phyloP scores from a whole-genome alignment of 1,140 invertebrate species.

The Ooceraea biroi region DNA sequence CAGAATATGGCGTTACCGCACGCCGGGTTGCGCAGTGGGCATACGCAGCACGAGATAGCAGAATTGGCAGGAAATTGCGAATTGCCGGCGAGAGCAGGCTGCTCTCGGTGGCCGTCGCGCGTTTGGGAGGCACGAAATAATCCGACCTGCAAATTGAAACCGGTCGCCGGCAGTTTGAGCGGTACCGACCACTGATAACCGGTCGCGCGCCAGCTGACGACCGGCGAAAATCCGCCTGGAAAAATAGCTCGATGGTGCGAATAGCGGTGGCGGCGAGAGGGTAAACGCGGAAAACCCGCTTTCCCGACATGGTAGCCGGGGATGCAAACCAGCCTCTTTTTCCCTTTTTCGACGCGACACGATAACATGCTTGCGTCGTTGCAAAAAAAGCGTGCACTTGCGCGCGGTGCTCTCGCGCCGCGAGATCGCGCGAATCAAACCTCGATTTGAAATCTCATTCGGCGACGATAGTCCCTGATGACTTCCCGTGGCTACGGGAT shows the following conservation, averaged over 20 bases:
- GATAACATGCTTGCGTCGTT: slow-evolving; percentile 23
- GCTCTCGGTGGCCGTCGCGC: slow-evolving; percentile 60
- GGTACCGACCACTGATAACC: slow-evolving; percentile 68
- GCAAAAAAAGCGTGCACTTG: slow-evolving; percentile 40
- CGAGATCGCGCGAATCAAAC: slow-evolving; percentile 43
- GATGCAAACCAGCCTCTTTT: slow-evolving; percentile 34
- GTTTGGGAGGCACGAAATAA: slow-evolving; percentile 78
- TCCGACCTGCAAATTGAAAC: slow-evolving; percentile 81
- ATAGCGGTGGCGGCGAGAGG: neutral
- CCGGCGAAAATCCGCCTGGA: slow-evolving; percentile 33
- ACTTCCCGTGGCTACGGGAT: neutral
- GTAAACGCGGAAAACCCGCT: slow-evolving; percentile 23
- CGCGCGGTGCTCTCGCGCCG: neutral
- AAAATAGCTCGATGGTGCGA: slow-evolving; percentile 65
- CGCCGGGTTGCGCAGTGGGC: slow-evolving; percentile 40
- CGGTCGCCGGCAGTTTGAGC: slow-evolving; percentile 67
- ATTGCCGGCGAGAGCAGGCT: slow-evolving; percentile 79
- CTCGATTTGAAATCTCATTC: slow-evolving; percentile 47
- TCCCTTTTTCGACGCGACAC: neutral
- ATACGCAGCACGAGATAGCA: slow-evolving; percentile 69
- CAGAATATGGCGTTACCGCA: slow-evolving; percentile 70
- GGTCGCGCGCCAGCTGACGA: slow-evolving; percentile 66
- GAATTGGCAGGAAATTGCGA: slow-evolving; percentile 84
- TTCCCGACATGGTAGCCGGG: slow-evolving; percentile 28
- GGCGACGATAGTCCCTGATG: slow-evolving; percentile 14